These are phyloP conservation scores for Xestia ashworthii DNA, from an alignment of 2,888 invertebrate genomes.

Conservation along the genomic window DNA sequence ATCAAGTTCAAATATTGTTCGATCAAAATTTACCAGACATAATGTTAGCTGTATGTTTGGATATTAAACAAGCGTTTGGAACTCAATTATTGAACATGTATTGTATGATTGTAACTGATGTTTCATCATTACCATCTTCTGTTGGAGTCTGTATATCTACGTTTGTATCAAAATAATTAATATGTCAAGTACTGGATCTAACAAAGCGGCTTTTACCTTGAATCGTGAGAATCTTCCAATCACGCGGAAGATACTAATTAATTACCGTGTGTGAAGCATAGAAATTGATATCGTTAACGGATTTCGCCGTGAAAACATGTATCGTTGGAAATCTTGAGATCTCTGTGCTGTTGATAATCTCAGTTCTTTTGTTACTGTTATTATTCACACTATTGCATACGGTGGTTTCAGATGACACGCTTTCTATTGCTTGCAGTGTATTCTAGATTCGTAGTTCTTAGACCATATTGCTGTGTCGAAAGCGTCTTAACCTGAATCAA, in stretches of 20 bases:
- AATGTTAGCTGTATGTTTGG: neutral
- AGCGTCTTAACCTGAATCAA: neutral
- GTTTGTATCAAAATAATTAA: conserved; percentile 29
- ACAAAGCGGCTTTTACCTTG: conserved; percentile 60
- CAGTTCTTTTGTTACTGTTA: conserved; percentile 64
- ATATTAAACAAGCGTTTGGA: conserved; percentile 1
- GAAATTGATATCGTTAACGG: conserved; percentile 76
- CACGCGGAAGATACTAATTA: conserved; percentile 73
- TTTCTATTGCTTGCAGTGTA: conserved; percentile 48
- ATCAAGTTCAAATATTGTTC: conserved; percentile 36
- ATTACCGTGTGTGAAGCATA: conserved; percentile 80
- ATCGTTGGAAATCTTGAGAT: conserved; percentile 71
- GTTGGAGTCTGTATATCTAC: neutral
- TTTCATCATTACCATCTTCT: neutral
- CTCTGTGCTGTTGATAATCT: conserved; percentile 54
- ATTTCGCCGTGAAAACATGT: conserved; percentile 70
- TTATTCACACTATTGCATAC: conserved; percentile 56
- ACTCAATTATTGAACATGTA: conserved; percentile 5
- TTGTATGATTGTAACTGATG: too few relatives aligned
- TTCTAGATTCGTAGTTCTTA: conserved; percentile 32
- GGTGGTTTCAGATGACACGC: conserved; percentile 53
- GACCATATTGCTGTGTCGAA: neutral
- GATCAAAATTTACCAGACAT: conserved; percentile 23
- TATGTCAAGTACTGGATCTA: conserved; percentile 53
- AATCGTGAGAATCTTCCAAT: conserved; percentile 78